A percentile compares a stretch with the other conserved stretches of the same genome.
Evolutionary conservation across 1,140 invertebrate species (phyloP).

Genomic region (Nilaparvata lugens): DNA sequence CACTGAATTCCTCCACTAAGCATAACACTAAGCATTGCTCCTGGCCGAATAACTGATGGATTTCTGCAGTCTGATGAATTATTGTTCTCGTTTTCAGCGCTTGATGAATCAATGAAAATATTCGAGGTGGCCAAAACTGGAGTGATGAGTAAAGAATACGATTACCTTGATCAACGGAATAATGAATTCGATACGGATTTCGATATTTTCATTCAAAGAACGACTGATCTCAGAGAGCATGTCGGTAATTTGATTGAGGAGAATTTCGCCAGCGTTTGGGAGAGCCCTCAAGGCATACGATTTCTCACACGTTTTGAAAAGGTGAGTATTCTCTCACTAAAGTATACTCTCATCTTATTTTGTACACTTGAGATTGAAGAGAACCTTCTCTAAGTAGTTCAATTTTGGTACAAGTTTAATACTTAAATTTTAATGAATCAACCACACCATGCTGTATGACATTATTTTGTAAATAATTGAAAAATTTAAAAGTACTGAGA

Average conservation of each 20-base stretch:
- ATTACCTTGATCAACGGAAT: slow-evolving; percentile 86
- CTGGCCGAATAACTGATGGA: too few relatives aligned
- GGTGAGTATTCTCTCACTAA: slow-evolving; percentile 34
- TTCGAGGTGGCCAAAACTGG: slow-evolving; percentile 67
- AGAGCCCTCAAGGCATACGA: slow-evolving; percentile 79
- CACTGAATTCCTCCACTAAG: too few relatives aligned
- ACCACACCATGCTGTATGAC: too few relatives aligned
- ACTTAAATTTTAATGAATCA: too few relatives aligned
- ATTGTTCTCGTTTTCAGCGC: slow-evolving; percentile 37
- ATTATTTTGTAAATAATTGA: too few relatives aligned
- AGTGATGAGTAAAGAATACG: slow-evolving; percentile 77
- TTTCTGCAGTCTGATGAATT: too few relatives aligned
- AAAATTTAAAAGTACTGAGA: too few relatives aligned
- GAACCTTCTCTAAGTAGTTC: too few relatives aligned
- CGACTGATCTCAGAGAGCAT: slow-evolving; percentile 63
- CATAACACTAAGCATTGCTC: too few relatives aligned
- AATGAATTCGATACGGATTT: slow-evolving; percentile 80
- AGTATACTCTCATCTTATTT: too few relatives aligned
- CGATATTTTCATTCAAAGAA: slow-evolving; percentile 67
- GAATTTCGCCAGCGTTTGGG: slow-evolving; percentile 83
- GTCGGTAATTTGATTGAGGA: slow-evolving; percentile 71
- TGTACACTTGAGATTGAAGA: too few relatives aligned
- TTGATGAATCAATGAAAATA: slow-evolving; percentile 64
- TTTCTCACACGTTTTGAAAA: slow-evolving; percentile 82
- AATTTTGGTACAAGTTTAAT: too few relatives aligned